Evolutionary conservation across 2,797 vertebrate genomes (phyloP).

Genomic region (Sebastes goodei): DNA sequence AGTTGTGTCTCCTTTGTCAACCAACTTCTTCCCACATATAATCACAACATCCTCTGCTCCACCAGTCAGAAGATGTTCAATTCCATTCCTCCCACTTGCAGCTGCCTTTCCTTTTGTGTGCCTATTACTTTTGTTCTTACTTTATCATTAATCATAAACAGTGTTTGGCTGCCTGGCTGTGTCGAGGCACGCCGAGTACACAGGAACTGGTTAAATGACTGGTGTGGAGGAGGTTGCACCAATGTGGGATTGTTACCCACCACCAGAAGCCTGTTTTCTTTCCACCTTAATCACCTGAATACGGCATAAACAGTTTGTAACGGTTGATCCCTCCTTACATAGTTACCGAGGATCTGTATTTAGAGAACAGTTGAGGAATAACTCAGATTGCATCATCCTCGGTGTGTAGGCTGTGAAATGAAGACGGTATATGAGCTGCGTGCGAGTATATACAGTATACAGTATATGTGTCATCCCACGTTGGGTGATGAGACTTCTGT

Average conservation of each 20-base stretch:
- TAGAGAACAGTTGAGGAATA: constrained; percentile 24
- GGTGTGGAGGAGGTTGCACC: neutral
- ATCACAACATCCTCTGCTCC: constrained; percentile 51
- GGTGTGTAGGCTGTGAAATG: constrained; percentile 26
- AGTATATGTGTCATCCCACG: constrained; percentile 10
- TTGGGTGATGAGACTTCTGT: constrained; percentile 20
- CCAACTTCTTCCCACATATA: constrained; percentile 60
- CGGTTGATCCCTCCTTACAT: neutral
- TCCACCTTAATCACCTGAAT: constrained; percentile 17
- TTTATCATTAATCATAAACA: constrained; percentile 11
- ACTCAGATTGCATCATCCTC: neutral
- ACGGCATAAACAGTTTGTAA: neutral
- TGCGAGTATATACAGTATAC: neutral
- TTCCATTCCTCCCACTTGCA: constrained; percentile 72
- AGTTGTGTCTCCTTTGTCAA: constrained; percentile 49
- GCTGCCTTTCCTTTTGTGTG: constrained; percentile 53
- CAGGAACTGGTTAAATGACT: neutral
- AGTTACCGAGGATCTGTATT: neutral
- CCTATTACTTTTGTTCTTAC: constrained; percentile 48
- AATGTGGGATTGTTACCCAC: constrained; percentile 5
- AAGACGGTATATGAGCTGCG: neutral
- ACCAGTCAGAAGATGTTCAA: constrained; percentile 51
- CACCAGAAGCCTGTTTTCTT: neutral
- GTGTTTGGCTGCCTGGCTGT: neutral
- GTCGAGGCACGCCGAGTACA: neutral